A percentile compares a stretch with the other conserved stretches of the same genome.
Evolutionary conservation across 2,888 invertebrate genomes (phyloP).

Genomic region (Caenorhabditis sp.): DNA sequence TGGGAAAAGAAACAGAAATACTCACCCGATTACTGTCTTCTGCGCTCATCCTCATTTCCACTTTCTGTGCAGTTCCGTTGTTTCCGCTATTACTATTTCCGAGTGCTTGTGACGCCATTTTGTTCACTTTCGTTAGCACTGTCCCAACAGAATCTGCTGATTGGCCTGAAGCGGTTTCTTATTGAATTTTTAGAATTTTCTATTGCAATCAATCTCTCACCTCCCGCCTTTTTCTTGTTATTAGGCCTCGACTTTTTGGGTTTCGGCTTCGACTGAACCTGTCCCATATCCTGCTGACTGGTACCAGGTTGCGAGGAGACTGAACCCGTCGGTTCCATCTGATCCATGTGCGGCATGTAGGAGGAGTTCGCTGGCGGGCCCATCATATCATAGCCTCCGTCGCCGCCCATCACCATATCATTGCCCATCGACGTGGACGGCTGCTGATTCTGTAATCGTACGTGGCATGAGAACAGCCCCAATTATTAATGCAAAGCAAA

Average conservation of each 20-base stretch:
- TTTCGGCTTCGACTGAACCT: conserved; percentile 13
- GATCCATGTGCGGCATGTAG: conserved; percentile 45
- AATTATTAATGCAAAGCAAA: background rate
- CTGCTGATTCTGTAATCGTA: conserved; percentile 42
- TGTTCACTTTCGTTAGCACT: conserved; percentile 36
- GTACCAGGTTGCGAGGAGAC: conserved; percentile 6
- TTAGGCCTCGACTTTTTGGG: conserved; percentile 9
- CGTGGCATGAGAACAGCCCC: background rate
- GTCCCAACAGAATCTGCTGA: conserved; percentile 24
- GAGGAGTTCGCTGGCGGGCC: conserved; percentile 8
- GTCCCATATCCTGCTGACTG: conserved; percentile 6
- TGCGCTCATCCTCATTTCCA: conserved; percentile 15
- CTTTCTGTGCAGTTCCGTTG: background rate
- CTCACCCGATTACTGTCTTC: no score
- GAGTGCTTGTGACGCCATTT: conserved; percentile 22
- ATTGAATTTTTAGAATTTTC: no score
- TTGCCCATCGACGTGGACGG: conserved; percentile 40
- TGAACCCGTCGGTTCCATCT: conserved; percentile 22
- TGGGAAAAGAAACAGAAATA: no score
- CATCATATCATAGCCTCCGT: conserved; percentile 22
- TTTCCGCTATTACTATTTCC: conserved; percentile 14
- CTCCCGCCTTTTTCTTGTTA: conserved; percentile 23
- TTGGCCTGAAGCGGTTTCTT: background rate
- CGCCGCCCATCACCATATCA: conserved; percentile 2
- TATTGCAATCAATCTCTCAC: no score